Evolutionary conservation across 2,797 vertebrate genomes (phyloP), one percentile per base, ranked within the genome.

Genomic region (Ficedula albicollis): DNA sequence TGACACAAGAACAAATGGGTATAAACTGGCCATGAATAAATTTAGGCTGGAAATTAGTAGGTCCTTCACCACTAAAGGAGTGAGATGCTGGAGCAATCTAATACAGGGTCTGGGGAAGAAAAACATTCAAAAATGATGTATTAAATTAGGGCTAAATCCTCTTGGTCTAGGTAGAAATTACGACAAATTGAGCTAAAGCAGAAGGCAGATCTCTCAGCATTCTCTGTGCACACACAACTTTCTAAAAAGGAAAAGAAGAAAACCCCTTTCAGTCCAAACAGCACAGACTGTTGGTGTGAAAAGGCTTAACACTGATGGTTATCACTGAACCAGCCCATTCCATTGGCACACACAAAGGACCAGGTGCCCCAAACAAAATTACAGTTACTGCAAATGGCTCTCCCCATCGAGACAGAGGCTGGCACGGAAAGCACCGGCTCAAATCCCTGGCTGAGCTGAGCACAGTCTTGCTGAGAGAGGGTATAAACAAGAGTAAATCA

Each of bases 11-110:
- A 93, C 70, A 90, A 95, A 88, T 74, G 90, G 92, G 41, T 70
- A 69, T 74, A 41, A 96, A 79, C 88, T 12, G 90, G 72, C 90
- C 93, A 74, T 87, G 94, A 95, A 95, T 93, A 90, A 94, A 94
- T 87, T 87, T 30, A 85, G 64, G 74, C 60, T 92, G 60, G 88
- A 92, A 94, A 96, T 96, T 70, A 97, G 88, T 48, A 63, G 86
- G 83, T 79, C 67, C 85, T 94, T 94, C 84, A 91, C 26, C 11
- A 12, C 32, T 44, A 13, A 86, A 78, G 66, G 48, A 66, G 12
- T 15, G 63, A 81, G 58, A 81, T 91, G 73, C 39, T 76, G 80
- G 23, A 81, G 70, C 23, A 78, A 91, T 49, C 77, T 59, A 59
- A 84, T 27, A 55, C 10, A 78, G 21, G 54, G 49, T 25, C 39